Base-by-base conservation (phyloP, 1,140 invertebrate species). In the Leucophenga varia region DNA sequence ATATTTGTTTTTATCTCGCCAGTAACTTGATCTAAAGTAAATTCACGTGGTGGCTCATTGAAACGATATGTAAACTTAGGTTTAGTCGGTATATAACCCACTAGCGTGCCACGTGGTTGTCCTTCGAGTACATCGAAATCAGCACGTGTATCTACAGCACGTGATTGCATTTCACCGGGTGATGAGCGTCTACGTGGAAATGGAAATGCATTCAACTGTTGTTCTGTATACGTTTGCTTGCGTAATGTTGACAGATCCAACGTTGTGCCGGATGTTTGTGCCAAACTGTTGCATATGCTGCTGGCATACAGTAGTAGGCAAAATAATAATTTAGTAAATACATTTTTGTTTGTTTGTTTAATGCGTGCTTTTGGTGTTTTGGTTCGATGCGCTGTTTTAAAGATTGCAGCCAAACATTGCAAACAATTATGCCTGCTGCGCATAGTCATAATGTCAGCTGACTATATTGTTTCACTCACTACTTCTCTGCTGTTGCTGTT, bases 21-120 rank as follows among this genome's bases (percentile, higher is more conserved):
- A 1, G 85, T 88, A 3, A 84, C 82, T 1, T 86, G 80, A 71
- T 95, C 91, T 30, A 95, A 74, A 8, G 78, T 77, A 65, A 95
- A 95, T 68, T 95, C 89, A 47, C 83, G 80, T 0, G 91, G 89
- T 9, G 87, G 86, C 71, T 95, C 92, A 75, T 95, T 95, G 75
- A 95, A 95, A 28, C 92, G 82, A 65, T 93, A 93, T 0, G 88
- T 92, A 75, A 94, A 95, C 47, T 87, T 90, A 3, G 86, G 84
- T 72, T 91, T 90, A 4, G 84, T 88, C 14, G 92, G 91, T 64
- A 95, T 94, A 54, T 80, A 81, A 12, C 92, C 93, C 4, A 94
- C 90, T 3, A 86, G 65, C 1, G 89, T 91, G 13, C 89, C 91
- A 41, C 84, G 80, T 10, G 90, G 87, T 61, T 89, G 83, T 25